Evolutionary conservation across 2,113 vertebrate genomes (phyloP).

Genomic region (Ailurus styani): DNA sequence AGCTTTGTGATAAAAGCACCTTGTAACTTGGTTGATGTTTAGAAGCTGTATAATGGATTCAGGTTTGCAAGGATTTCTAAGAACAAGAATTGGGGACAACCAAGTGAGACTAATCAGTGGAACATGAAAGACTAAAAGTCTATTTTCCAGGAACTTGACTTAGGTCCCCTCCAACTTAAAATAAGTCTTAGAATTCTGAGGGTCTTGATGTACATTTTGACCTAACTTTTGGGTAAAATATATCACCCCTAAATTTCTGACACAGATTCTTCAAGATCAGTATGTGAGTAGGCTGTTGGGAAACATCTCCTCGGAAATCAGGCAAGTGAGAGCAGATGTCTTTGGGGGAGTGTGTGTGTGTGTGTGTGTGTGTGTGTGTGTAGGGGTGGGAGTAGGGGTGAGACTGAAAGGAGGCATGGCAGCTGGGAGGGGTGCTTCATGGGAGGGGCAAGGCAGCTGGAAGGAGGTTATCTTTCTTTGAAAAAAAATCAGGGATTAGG

Average conservation of each 20-base stretch:
- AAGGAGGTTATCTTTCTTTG: neutral
- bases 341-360: no score
- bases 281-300: neutral
- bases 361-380: neutral
- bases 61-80: neutral
- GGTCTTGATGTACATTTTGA: neutral
- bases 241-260: neutral
- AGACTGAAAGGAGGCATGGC: neutral
- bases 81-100: neutral
- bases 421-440: neutral
- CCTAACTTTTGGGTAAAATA: neutral
- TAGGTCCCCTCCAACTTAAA: neutral
- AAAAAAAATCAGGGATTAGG: slow-evolving; percentile 30
- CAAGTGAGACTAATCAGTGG: neutral
- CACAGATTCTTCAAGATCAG: neutral
- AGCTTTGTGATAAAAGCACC: neutral
- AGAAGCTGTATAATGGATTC: neutral
- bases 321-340: neutral
- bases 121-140: neutral
- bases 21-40: neutral
- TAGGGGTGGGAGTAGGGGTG: no score
- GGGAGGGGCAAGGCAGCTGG: neutral
- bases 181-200: neutral
- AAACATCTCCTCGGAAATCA: neutral
- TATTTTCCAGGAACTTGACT: neutral